These are phyloP conservation scores for Cuculus canorus DNA, from an alignment of 2,797 vertebrate genomes.

Conservation along the genomic window DNA sequence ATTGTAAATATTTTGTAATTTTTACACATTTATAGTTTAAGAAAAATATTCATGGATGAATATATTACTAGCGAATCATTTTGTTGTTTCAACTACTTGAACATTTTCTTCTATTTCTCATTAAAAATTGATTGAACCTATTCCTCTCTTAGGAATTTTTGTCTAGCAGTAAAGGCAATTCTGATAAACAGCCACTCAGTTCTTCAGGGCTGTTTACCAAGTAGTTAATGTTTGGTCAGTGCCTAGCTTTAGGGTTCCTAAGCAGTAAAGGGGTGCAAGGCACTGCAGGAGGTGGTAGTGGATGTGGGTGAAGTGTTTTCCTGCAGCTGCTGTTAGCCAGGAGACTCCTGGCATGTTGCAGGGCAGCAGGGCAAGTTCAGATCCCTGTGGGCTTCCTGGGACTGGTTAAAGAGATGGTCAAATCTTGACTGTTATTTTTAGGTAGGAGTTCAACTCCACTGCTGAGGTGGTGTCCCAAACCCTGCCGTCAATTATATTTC, in stretches of 20 bases:
- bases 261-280: accelerated
- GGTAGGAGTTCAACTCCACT: background rate
- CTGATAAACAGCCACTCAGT: background rate
- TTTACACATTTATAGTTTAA: background rate
- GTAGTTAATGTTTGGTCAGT: background rate
- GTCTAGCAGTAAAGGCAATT: background rate
- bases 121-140: background rate
- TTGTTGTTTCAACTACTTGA: background rate
- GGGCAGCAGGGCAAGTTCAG: background rate
- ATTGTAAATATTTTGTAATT: background rate
- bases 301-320: background rate
- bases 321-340: accelerated
- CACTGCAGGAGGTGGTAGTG: background rate
- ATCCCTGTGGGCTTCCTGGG: accelerated
- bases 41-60: background rate
- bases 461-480: background rate
- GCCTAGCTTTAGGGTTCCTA: background rate
- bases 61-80: background rate
- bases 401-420: background rate
- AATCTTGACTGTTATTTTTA: background rate
- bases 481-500: background rate
- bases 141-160: background rate
- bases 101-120: background rate
- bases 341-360: background rate
- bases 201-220: background rate